phyloP scores from a whole-genome alignment of 1,140 invertebrate species.

The Cylas formicarius region DNA sequence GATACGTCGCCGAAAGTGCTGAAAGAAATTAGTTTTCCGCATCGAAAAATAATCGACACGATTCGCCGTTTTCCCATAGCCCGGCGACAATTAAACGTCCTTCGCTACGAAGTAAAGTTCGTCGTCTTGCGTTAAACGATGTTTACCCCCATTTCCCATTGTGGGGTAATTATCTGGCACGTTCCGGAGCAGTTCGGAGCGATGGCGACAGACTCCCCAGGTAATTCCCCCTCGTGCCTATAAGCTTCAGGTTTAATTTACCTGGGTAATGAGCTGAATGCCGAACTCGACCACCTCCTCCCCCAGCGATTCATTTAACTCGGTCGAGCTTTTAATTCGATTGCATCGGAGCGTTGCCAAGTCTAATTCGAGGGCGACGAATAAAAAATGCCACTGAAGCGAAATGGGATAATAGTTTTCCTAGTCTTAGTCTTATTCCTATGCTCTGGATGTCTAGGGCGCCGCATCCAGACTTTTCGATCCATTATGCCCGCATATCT shows the following conservation, averaged over 20 bases:
- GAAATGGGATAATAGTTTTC: no score
- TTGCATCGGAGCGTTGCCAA: slow-evolving; percentile 21
- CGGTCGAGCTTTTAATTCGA: slow-evolving; percentile 25
- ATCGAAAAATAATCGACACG: no score
- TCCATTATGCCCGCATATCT: no score
- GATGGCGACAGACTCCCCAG: slow-evolving; percentile 34
- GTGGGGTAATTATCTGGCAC: slow-evolving; percentile 20
- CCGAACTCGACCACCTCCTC: slow-evolving; percentile 22
- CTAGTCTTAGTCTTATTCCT: no score
- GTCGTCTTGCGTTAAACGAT: slow-evolving; percentile 10
- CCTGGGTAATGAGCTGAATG: slow-evolving; percentile 41
- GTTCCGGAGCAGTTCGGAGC: slow-evolving; percentile 19
- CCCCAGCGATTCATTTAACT: slow-evolving; percentile 14
- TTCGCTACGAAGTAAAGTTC: no score
- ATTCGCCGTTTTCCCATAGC: no score
- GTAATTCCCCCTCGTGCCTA: slow-evolving; percentile 27
- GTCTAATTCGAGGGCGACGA: slow-evolving; percentile 23
- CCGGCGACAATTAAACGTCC: no score
- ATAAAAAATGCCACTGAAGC: no score
- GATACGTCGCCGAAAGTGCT: no score
- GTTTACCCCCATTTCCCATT: slow-evolving; percentile 12
- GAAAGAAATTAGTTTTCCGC: no score
- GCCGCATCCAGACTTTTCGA: no score
- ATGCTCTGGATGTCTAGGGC: no score
- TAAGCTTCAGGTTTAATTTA: slow-evolving; percentile 37